phyloP scores from a whole-genome alignment of 1,140 invertebrate species.

The Trichomalopsis sarcophagae region DNA sequence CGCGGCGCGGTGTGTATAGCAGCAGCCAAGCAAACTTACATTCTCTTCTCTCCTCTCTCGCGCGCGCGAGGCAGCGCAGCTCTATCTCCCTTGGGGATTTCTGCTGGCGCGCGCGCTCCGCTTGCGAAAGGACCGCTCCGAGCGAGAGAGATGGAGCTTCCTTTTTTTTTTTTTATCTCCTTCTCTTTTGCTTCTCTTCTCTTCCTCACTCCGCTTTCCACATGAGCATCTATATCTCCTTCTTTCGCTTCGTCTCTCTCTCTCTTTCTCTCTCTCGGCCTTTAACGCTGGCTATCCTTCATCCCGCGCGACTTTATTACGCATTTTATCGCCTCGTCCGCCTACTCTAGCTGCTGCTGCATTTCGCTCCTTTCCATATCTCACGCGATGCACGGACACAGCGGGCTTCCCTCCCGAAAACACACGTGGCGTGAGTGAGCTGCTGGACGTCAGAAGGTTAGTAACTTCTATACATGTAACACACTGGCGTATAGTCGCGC shows the following conservation, averaged over 20 bases:
- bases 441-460: background rate
- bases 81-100: constrained; percentile 36
- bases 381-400: background rate
- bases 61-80: background rate
- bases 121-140: constrained; percentile 32
- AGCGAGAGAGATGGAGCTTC: constrained; percentile 16
- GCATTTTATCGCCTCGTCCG: constrained; percentile 11
- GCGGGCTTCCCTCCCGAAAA: background rate
- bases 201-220: background rate
- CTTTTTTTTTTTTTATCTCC: constrained; percentile 13
- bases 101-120: constrained; percentile 19
- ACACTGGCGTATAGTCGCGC: background rate
- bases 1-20: constrained; percentile 40
- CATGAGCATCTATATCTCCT: background rate
- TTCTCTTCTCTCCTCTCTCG: constrained; percentile 17
- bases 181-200: background rate
- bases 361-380: background rate
- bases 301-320: background rate
- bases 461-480: background rate
- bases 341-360: background rate
- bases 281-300: constrained; percentile 8
- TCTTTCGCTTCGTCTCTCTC: background rate
- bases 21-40: background rate
- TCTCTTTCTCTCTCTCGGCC: background rate
- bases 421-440: background rate